These are phyloP conservation scores for Thereva nobilitata DNA, from an alignment of 2,888 invertebrate genomes.

Conservation along the genomic window DNA sequence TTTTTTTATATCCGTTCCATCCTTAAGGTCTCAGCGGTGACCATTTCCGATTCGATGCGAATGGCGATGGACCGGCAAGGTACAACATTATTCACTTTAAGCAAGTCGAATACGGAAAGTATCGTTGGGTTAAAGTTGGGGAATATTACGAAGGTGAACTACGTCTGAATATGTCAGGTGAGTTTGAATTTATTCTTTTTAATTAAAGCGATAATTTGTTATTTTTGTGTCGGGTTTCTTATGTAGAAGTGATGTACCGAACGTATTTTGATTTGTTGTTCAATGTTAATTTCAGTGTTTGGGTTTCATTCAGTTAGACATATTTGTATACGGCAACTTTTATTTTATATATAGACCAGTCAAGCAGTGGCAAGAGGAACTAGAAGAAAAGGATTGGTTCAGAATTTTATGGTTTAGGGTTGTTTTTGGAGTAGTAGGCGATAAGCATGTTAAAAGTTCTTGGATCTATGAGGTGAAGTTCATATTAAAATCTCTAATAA, in stretches of 20 bases:
- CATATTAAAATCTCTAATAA: no score
- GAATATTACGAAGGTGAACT: constrained; percentile 83
- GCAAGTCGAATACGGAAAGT: constrained; percentile 72
- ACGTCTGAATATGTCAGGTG: constrained; percentile 77
- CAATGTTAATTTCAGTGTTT: background rate
- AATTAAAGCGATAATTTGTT: no score
- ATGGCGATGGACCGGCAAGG: constrained; percentile 91
- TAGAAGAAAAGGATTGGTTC: no score
- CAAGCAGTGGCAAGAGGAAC: no score
- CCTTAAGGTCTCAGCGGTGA: constrained; percentile 82
- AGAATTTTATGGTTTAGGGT: no score
- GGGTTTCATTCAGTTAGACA: background rate
- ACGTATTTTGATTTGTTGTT: no score
- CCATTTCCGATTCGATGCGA: constrained; percentile 84
- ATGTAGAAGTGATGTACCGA: no score
- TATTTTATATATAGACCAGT: no score
- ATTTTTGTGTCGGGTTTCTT: no score
- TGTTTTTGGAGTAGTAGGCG: no score
- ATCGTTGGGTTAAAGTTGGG: constrained; percentile 85
- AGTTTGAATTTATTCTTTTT: constrained; percentile 46
- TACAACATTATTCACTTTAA: constrained; percentile 97
- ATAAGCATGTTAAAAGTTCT: no score
- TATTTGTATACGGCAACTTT: background rate
- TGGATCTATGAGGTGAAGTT: no score
- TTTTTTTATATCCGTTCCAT: constrained; percentile 9